Evolutionary conservation across 2,113 vertebrate species (phyloP).

Genomic region (Crocuta crocuta): DNA sequence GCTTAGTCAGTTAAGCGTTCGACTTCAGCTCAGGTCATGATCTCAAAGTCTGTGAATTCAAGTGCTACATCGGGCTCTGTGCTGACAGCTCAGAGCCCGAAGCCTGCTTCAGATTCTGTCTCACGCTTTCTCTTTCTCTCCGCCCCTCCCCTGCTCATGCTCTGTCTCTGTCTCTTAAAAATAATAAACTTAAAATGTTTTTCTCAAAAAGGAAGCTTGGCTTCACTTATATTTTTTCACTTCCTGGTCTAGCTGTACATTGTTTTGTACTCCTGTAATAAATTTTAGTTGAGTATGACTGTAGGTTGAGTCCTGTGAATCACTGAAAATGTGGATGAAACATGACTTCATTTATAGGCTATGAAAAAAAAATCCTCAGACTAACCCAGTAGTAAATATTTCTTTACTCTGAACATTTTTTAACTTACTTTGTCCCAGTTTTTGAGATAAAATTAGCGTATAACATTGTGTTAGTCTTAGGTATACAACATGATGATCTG

Average conservation of each 20-base stretch:
- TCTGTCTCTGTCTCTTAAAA: too few relatives aligned
- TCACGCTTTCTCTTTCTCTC: too few relatives aligned
- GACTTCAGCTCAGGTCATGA: too few relatives aligned
- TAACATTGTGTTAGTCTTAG: neutral
- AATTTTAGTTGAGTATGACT: neutral
- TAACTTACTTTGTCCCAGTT: neutral
- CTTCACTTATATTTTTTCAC: neutral
- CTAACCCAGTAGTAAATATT: neutral
- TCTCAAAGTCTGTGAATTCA: too few relatives aligned
- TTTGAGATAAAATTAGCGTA: neutral
- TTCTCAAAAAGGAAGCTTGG: too few relatives aligned
- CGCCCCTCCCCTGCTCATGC: too few relatives aligned
- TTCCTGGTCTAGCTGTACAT: neutral
- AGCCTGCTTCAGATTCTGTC: too few relatives aligned
- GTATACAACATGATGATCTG: neutral
- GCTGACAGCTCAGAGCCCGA: too few relatives aligned
- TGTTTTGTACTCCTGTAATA: neutral
- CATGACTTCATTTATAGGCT: neutral
- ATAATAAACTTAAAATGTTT: too few relatives aligned
- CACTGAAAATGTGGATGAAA: neutral
- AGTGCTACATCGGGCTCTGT: too few relatives aligned
- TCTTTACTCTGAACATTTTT: neutral
- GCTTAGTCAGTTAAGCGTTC: too few relatives aligned
- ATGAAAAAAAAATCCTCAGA: neutral
- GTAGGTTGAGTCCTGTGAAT: neutral